A percentile compares a stretch with the other conserved stretches of the same genome.
Evolutionary conservation across 2,888 invertebrate genomes (phyloP).

Genomic region (Callinectes sapidus): DNA sequence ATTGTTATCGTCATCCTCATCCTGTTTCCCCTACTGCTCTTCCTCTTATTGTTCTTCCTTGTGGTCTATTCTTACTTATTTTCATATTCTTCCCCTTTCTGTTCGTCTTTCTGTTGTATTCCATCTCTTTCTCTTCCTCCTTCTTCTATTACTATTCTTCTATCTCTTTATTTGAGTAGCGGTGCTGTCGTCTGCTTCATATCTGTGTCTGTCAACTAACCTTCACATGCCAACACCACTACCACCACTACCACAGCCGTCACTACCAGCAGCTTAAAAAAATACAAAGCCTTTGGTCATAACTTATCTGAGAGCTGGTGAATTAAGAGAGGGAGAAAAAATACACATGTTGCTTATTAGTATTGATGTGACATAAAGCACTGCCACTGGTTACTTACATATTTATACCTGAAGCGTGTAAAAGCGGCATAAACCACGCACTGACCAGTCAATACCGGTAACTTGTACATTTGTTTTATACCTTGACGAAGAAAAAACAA

Average conservation of each 20-base stretch:
- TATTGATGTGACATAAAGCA: conserved; percentile 1
- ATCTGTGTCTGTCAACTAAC: conserved; percentile 11
- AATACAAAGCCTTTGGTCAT: neutral
- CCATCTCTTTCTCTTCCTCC: neutral
- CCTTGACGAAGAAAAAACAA: neutral
- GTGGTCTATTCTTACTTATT: neutral
- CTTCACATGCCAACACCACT: neutral
- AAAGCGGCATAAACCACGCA: conserved; percentile 1
- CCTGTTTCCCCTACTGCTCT: neutral
- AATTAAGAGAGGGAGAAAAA: neutral
- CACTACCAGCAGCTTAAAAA: neutral
- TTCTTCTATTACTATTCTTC: neutral
- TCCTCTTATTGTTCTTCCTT: neutral
- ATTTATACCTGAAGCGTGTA: neutral
- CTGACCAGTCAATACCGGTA: neutral
- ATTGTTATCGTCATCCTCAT: too few relatives aligned
- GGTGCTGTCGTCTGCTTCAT: neutral
- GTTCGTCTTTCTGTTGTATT: neutral
- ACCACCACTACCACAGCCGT: neutral
- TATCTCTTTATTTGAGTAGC: neutral
- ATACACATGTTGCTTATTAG: neutral
- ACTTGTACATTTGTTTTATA: neutral
- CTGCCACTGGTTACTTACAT: conserved; percentile 3
- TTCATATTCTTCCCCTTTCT: neutral
- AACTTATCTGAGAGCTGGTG: neutral